Conservation (phyloP, 2,797 vertebrate genomes). For the Dendrocincla tyrannina region DNA sequence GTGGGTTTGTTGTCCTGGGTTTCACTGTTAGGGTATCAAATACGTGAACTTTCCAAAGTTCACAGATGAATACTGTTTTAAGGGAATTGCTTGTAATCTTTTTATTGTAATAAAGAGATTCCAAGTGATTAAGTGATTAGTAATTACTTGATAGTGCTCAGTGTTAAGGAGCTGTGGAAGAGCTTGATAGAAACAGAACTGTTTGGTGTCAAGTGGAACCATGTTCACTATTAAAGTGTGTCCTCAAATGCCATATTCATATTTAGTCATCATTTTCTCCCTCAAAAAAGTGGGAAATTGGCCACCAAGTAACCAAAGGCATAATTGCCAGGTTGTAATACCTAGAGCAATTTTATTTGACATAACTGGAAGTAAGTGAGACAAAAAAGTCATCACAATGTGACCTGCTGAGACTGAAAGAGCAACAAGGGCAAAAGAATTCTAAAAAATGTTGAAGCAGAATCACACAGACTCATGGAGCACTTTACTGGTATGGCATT, state of each 20-base stretch:
- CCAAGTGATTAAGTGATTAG: background rate
- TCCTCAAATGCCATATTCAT: background rate
- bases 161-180: background rate
- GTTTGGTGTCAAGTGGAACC: background rate
- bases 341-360: background rate
- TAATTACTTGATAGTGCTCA: background rate
- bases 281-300: background rate
- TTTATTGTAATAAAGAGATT: background rate
- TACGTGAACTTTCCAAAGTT: background rate
- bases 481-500: background rate
- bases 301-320: background rate
- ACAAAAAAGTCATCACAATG: background rate
- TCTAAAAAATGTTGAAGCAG: background rate
- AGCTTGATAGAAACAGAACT: background rate
- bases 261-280: background rate
- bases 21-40: background rate
- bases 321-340: background rate
- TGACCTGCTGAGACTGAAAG: background rate
- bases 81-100: background rate
- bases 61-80: background rate
- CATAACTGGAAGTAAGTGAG: background rate
- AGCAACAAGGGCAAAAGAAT: background rate
- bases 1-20: background rate
- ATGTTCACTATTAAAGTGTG: background rate
- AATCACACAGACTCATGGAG: background rate